Evolutionary conservation across 2,797 vertebrate species (phyloP).

Genomic region (Dermochelys coriacea): DNA sequence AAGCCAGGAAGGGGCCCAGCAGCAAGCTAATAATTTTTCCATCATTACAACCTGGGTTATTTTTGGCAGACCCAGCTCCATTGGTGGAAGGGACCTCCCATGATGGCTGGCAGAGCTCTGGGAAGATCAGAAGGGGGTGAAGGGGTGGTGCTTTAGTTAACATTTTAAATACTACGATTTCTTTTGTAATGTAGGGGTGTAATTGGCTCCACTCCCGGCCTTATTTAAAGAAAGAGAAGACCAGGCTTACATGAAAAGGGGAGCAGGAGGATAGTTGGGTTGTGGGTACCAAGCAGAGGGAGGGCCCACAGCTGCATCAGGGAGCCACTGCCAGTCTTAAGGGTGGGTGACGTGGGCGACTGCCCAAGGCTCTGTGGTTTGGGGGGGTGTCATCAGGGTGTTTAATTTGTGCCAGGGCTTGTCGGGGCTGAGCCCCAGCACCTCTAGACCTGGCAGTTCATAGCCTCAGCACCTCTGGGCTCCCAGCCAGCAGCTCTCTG

Average conservation of each 20-base stretch:
- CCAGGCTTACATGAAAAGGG: neutral
- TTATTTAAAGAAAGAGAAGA: slow-evolving; percentile 33
- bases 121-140: slow-evolving; percentile 26
- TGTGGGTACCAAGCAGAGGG: neutral
- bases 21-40: slow-evolving; percentile 14
- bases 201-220: no score
- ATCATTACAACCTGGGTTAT: slow-evolving; percentile 51
- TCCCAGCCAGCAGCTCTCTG: neutral
- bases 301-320: slow-evolving; percentile 63
- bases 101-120: slow-evolving; percentile 51
- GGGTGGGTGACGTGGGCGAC: neutral
- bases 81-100: slow-evolving; percentile 69
- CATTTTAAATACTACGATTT: neutral
- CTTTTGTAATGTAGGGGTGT: neutral
- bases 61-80: slow-evolving; percentile 62
- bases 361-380: no score
- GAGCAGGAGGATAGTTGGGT: neutral
- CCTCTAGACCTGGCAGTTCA: neutral
- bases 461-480: neutral
- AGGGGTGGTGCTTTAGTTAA: neutral
- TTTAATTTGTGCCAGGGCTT: neutral
- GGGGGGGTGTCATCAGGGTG: neutral
- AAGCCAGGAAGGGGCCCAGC: neutral
- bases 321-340: neutral
- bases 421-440: neutral